Conservation (phyloP, 1,140 invertebrate species). For the Drosophila fuyamai region DNA sequence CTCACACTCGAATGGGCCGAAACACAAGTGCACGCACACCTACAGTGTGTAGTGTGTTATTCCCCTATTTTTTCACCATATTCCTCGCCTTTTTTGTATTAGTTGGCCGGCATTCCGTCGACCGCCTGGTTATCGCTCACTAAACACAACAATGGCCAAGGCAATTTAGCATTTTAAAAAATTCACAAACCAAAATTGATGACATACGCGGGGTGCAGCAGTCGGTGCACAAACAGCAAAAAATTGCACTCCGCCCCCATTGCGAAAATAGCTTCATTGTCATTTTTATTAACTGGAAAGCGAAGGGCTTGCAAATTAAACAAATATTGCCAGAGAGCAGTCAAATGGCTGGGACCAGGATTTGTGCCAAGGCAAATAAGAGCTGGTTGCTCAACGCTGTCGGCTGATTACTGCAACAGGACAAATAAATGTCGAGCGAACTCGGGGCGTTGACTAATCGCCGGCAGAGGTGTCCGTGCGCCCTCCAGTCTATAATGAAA, state of each 20-base stretch:
- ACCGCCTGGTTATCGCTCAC: constrained; percentile 64
- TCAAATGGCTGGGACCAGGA: constrained; percentile 62
- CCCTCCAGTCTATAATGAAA: constrained; percentile 58
- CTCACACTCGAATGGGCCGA: constrained; percentile 72
- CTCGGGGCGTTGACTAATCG: constrained; percentile 61
- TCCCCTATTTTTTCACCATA: constrained; percentile 11
- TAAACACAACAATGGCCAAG: constrained; percentile 78
- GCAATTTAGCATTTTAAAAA: constrained; percentile 80
- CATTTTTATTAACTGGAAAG: constrained; percentile 78
- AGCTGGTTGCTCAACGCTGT: constrained; percentile 31
- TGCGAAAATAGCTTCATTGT: constrained; percentile 68
- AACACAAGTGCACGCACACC: not conserved
- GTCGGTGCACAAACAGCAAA: constrained; percentile 5
- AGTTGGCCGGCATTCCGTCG: constrained; percentile 43
- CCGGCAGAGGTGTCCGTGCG: constrained; percentile 42
- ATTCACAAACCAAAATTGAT: constrained; percentile 78
- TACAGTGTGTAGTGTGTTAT: constrained; percentile 22
- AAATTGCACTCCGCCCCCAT: constrained; percentile 16
- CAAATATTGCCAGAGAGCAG: constrained; percentile 74
- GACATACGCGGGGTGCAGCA: constrained; percentile 38
- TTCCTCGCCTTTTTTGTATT: constrained; percentile 41
- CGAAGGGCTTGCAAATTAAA: constrained; percentile 72
- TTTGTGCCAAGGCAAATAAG: constrained; percentile 74
- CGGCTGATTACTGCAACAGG: constrained; percentile 73
- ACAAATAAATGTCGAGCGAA: constrained; percentile 46